Base-by-base conservation (phyloP, 2,888 invertebrate genomes). In the Auanema freiburgensis region DNA sequence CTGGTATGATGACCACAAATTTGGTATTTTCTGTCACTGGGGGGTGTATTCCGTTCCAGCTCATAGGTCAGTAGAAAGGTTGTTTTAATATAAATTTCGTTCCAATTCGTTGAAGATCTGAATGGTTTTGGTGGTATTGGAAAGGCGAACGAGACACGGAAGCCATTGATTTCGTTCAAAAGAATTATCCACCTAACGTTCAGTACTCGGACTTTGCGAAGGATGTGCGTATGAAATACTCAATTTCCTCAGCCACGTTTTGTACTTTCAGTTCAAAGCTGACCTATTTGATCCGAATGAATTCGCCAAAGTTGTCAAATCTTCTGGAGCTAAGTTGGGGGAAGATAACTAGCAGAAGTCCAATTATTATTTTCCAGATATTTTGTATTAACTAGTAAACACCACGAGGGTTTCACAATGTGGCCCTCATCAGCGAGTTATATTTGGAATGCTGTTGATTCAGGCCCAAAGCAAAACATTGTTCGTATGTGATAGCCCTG, bases 121-220 rank as follows among this genome's bases (percentile, higher is more conserved):
- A 90, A 91, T 95, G 94, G 95, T 94, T 81, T 58, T 83, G 83
- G 83, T 78, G 74, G 73, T 72, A 75, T 59, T 83, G 84, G 84
- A 66, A 67, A 71, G 73, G 77, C 10, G 50, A 75, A 5, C 67
- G 74, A 8, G 72, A 75, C 21, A 46, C 65, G 14, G 78, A 72
- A n/a, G 73, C 80, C 51, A 79, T 83, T 3, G 66, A 82, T 14
- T 95, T 90, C 83, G 93, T 96, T 91, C 84, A 88, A 40, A 86
- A 89, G 41, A 92, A 92, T 81, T 95, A 91, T 84, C 90, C 89
- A 59, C 92, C 92, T 2, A 88, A 88, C 56, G 93, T 92, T 80
- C 89, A 91, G 0, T 97, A 97, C 85, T 92, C 92, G 81, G 92
- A 95, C 63, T 95, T 96, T 86, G 95, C 90, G 0, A 70, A 69